Evolutionary conservation across 1,140 invertebrate species (phyloP), one percentile per base, ranked within the genome.

Genomic region (Lordiphosa stackelbergi): DNA sequence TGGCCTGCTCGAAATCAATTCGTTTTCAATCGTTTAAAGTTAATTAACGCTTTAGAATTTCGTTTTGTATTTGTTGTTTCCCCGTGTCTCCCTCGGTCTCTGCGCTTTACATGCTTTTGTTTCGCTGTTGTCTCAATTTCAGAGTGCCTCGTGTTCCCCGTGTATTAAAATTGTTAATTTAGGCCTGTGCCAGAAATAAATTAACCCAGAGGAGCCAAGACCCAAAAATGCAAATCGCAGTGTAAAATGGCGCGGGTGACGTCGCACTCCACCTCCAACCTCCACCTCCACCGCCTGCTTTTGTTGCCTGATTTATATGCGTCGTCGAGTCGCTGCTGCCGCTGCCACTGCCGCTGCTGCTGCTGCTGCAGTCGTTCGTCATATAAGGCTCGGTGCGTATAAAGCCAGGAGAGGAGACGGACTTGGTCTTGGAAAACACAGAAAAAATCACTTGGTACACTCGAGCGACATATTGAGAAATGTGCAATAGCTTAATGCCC

Each of bases 391-490:
- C 77, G 78, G 78, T 83, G 77, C 77, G 77, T 83, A 83, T 83
- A 83, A 83, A 83, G 77, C 77, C 68, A 62, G 49, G 62, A 60
- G 66, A 60, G 41, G 49, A 54, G 35, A 47, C 13, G 48, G 31
- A 60, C 24, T 42, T 47, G 43, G 19, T 24, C 28, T 49, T 59
- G 11, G 38, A 51, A 37, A 56, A 53, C 66, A 68, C 60, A 47
- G 59, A 74, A 81, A 85, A 85, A 83, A 83, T 70, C 83, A 81
- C 72, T 85, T 79, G 78, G 68, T 61, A 63, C 66, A 73, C 69
- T 77, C 73, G 73, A 73, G 79, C 81, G 84, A 86, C 84, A 86
- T 86, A 86, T 86, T 86, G 84, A 86, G 84, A 86, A 86, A 86
- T 86, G 84, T 86, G 84, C 84, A 86, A 86, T 86, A 86, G 84